Percentiles rank a stretch among this genome's conserved stretches.
Evolutionary conservation across 2,888 invertebrate species (phyloP).

Genomic region (Octodonta nipae): DNA sequence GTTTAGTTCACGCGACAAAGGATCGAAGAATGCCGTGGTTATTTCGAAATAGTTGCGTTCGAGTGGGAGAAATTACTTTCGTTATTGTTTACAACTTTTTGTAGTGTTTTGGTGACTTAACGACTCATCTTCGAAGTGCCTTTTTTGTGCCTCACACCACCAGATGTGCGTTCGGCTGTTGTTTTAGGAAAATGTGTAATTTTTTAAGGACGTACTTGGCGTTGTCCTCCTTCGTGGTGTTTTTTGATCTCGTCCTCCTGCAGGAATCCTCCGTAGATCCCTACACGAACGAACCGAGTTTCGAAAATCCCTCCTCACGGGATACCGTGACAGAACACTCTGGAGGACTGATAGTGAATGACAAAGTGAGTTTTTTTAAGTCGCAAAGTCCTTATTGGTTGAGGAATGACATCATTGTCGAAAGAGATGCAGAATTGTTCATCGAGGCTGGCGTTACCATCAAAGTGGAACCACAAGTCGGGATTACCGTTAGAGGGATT

Average conservation of each 20-base stretch:
- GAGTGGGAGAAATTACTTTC: too few relatives aligned
- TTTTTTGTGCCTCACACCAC: slow-evolving; percentile 5
- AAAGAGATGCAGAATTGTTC: slow-evolving; percentile 62
- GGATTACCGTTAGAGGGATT: slow-evolving; percentile 82
- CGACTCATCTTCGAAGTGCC: too few relatives aligned
- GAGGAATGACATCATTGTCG: slow-evolving; percentile 66
- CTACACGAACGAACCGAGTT: slow-evolving; percentile 7
- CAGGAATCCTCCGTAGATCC: slow-evolving; percentile 11
- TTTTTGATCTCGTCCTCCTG: slow-evolving; percentile 10
- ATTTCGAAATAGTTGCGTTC: too few relatives aligned
- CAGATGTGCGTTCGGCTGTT: background rate
- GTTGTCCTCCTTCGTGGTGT: slow-evolving; percentile 9
- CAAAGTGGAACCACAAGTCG: slow-evolving; percentile 81
- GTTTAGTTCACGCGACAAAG: too few relatives aligned
- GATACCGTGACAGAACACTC: slow-evolving; percentile 40
- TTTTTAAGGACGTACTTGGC: slow-evolving; percentile 12
- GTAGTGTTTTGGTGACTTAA: too few relatives aligned
- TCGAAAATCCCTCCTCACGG: slow-evolving; percentile 5
- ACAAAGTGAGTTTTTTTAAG: slow-evolving; percentile 42
- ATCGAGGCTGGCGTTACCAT: slow-evolving; percentile 85
- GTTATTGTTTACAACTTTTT: too few relatives aligned
- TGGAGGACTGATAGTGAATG: slow-evolving; percentile 47
- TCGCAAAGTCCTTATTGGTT: slow-evolving; percentile 61
- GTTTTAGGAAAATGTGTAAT: slow-evolving; percentile 12
- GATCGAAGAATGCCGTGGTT: too few relatives aligned